phyloP scores from a whole-genome alignment of 2,888 invertebrate genomes.

The Rhyacophila evoluta region DNA sequence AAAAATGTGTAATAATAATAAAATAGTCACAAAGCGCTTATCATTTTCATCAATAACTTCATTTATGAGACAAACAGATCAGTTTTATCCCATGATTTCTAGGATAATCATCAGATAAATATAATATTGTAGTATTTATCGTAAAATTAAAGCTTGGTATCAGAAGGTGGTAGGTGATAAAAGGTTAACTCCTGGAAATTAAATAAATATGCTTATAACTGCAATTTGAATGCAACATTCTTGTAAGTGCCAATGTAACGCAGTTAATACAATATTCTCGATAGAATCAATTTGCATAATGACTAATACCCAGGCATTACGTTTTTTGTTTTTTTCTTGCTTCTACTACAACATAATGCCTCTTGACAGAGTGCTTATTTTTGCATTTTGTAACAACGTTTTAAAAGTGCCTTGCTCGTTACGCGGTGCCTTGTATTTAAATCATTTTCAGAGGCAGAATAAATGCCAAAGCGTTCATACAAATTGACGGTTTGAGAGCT shows the following conservation, averaged over 20 bases:
- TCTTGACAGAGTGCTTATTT: not conserved
- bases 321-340: not conserved
- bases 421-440: not conserved
- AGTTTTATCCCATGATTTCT: too few relatives aligned
- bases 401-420: not conserved
- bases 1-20: too few relatives aligned
- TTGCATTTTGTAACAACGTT: not conserved
- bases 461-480: conserved; percentile 8
- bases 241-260: not conserved
- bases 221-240: conserved; percentile 8
- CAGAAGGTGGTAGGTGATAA: too few relatives aligned
- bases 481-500: not conserved
- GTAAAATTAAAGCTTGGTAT: too few relatives aligned
- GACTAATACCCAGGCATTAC: not conserved
- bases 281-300: conserved; percentile 19
- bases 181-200: too few relatives aligned
- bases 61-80: too few relatives aligned
- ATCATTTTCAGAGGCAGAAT: not conserved
- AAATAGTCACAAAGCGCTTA: too few relatives aligned
- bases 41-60: too few relatives aligned
- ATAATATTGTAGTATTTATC: too few relatives aligned
- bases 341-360: not conserved
- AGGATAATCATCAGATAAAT: too few relatives aligned
- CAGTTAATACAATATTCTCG: not conserved
- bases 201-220: not conserved